phyloP scores from a whole-genome alignment of 2,888 invertebrate species.

The Drosophila seclusa region DNA sequence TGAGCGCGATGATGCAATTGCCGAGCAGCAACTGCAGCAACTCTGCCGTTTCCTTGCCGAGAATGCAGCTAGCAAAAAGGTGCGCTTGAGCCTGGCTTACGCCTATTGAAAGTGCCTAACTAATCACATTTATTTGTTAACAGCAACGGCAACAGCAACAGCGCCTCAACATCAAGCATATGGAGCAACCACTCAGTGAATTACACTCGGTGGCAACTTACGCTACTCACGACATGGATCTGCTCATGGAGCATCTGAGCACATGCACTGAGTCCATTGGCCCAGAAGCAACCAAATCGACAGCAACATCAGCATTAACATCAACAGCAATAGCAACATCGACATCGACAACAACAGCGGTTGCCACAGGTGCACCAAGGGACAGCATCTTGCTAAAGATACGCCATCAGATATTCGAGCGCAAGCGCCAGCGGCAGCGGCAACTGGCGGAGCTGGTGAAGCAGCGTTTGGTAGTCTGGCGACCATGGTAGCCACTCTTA shows the following conservation, averaged over 20 bases:
- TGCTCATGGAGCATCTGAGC: slow-evolving; percentile 51
- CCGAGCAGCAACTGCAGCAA: slow-evolving; percentile 78
- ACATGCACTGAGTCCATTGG: slow-evolving; percentile 27
- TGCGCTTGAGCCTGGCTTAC: slow-evolving; percentile 30
- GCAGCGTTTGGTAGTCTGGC: slow-evolving; percentile 77
- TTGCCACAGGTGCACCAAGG: slow-evolving; percentile 34
- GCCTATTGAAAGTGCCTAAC: neutral
- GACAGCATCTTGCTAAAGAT: slow-evolving; percentile 81
- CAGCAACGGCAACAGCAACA: slow-evolving; percentile 64
- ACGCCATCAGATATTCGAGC: slow-evolving; percentile 83
- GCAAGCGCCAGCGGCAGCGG: slow-evolving; percentile 81
- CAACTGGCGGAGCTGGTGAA: slow-evolving; percentile 71
- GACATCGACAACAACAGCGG: slow-evolving; percentile 17
- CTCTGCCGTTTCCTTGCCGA: slow-evolving; percentile 82
- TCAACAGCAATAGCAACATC: slow-evolving; percentile 15
- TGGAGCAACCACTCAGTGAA: slow-evolving; percentile 32
- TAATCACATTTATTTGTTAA: slow-evolving; percentile 10
- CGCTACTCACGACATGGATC: slow-evolving; percentile 42
- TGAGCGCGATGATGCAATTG: slow-evolving; percentile 35
- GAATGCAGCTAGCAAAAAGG: slow-evolving; percentile 79
- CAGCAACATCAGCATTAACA: slow-evolving; percentile 20
- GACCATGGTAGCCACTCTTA: slow-evolving; percentile 75
- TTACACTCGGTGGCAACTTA: slow-evolving; percentile 8
- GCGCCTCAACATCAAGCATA: slow-evolving; percentile 41
- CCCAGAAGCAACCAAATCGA: slow-evolving; percentile 22